Evolutionary conservation across 2,888 invertebrate genomes (phyloP).

Genomic region (Stictocephala bisonia): DNA sequence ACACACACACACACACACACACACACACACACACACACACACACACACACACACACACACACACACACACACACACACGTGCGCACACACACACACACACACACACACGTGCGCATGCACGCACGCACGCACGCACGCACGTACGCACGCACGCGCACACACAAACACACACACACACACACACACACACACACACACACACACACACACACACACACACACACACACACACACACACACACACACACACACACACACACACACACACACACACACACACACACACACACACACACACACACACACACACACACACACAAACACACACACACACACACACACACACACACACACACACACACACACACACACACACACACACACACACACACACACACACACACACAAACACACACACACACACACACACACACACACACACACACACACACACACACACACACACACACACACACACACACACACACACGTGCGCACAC

Average conservation of each 20-base stretch:
- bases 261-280: no score
- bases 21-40: constrained; percentile 40
- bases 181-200: no score
- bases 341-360: constrained; percentile 40
- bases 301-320: constrained; percentile 42
- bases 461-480: constrained; percentile 30
- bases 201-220: no score
- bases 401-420: constrained; percentile 41
- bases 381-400: constrained; percentile 41
- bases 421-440: constrained; percentile 42
- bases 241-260: no score
- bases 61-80: constrained; percentile 31
- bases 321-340: constrained; percentile 36
- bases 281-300: constrained; percentile 42
- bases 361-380: constrained; percentile 34
- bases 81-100: constrained; percentile 19
- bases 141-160: no score
- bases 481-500: constrained; percentile 24
- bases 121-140: no score
- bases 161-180: no score
- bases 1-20: constrained; percentile 43
- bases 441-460: constrained; percentile 38
- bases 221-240: no score
- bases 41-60: constrained; percentile 33
- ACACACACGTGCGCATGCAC: constrained; percentile 14